Conservation (phyloP, 2,888 invertebrate species). For the Blera fallax region DNA sequence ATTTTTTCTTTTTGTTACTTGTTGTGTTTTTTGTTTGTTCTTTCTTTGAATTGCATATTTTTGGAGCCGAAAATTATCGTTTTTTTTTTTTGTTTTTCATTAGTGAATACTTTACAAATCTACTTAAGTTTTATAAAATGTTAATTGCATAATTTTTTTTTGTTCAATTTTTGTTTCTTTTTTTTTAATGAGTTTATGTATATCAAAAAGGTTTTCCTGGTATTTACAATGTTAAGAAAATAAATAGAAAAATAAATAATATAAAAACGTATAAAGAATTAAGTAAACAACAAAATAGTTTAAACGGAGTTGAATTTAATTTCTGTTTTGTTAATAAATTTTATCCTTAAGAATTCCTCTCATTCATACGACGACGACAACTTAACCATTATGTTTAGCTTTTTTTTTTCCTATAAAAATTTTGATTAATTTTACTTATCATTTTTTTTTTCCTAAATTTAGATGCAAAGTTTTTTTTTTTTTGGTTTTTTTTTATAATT, state of each 20-base stretch:
- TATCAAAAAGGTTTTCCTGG: slow-evolving; percentile 64
- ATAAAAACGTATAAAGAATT: neutral
- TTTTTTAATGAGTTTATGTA: slow-evolving; percentile 57
- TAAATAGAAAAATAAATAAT: neutral
- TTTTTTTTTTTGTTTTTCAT: slow-evolving; percentile 28
- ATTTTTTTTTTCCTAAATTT: slow-evolving; percentile 69
- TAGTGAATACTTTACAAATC: slow-evolving; percentile 70
- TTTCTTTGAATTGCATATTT: slow-evolving; percentile 70
- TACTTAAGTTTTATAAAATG: slow-evolving; percentile 71
- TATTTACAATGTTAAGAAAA: slow-evolving; percentile 63
- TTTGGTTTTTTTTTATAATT: slow-evolving; percentile 31
- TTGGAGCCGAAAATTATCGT: slow-evolving; percentile 70
- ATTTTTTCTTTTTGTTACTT: too few species aligned
- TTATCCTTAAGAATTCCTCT: slow-evolving; percentile 53
- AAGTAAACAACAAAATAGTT: slow-evolving; percentile 2
- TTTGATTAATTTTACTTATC: slow-evolving; percentile 69
- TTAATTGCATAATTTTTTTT: slow-evolving; percentile 74
- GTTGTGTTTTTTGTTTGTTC: slow-evolving; percentile 37
- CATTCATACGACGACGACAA: slow-evolving; percentile 64
- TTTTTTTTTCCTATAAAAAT: slow-evolving; percentile 70
- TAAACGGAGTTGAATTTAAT: slow-evolving; percentile 62
- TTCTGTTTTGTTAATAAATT: slow-evolving; percentile 44
- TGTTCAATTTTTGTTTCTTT: slow-evolving; percentile 72
- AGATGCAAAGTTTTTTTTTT: slow-evolving; percentile 63
- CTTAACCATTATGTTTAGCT: slow-evolving; percentile 69